A percentile compares a stretch with the other conserved stretches of the same genome.
These are phyloP conservation scores for Athalia rosae DNA, from an alignment of 2,888 invertebrate genomes.

Conservation along the genomic window DNA sequence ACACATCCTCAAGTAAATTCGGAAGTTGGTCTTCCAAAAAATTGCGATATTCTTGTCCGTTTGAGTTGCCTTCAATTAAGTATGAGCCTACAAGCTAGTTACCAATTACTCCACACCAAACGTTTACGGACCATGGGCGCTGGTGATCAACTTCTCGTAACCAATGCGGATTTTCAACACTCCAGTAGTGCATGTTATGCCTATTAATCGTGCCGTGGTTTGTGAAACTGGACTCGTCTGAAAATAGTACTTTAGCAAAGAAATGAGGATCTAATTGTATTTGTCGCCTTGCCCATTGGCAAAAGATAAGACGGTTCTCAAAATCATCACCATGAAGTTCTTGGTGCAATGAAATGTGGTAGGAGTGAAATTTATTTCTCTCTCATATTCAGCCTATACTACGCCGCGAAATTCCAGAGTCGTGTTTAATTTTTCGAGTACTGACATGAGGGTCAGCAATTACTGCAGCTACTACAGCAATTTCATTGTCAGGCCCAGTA, in stretches of 20 bases:
- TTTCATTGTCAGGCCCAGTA: conserved; percentile 41
- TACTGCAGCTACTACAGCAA: conserved; percentile 45
- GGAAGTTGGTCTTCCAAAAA: conserved; percentile 43
- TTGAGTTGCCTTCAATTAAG: conserved; percentile 46
- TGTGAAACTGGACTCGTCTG: not conserved
- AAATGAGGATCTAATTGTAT: too few species aligned
- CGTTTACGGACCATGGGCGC: too few species aligned
- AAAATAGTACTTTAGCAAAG: conserved; percentile 5
- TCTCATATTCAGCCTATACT: conserved; percentile 11
- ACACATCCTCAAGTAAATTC: too few species aligned
- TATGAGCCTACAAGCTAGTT: conserved; percentile 2
- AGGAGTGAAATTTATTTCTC: conserved; percentile 22
- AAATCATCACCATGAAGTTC: conserved; percentile 24
- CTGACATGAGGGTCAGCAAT: conserved; percentile 21
- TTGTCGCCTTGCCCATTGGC: too few species aligned
- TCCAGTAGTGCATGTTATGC: too few species aligned
- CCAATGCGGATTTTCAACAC: too few species aligned
- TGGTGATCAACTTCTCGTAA: too few species aligned
- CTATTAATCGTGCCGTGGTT: too few species aligned
- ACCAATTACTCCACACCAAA: too few species aligned
- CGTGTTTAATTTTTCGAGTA: conserved; percentile 9
- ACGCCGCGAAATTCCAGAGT: conserved; percentile 3
- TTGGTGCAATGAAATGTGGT: conserved; percentile 26
- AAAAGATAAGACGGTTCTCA: not conserved
- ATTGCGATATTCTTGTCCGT: conserved; percentile 42